Conservation (phyloP, 2,888 invertebrate genomes). For the Latrodectus elegans region DNA sequence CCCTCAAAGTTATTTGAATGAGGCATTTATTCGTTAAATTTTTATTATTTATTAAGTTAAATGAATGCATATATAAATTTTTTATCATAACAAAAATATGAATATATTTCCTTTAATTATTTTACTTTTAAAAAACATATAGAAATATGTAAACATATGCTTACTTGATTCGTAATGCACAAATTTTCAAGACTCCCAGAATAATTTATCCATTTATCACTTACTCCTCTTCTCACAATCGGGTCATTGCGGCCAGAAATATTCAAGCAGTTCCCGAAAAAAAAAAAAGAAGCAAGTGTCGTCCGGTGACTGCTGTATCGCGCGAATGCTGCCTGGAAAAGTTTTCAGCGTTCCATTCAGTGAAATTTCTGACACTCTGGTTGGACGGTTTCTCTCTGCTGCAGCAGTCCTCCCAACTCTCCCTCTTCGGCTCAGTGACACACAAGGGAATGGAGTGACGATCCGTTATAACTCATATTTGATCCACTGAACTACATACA, state of each 20-base stretch:
- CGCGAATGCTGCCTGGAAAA: not conserved
- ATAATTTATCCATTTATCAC: slow-evolving; percentile 6
- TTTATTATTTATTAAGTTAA: not conserved
- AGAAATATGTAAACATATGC: not conserved
- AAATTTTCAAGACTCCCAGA: not conserved
- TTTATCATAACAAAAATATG: no score
- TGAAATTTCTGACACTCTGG: slow-evolving; percentile 11
- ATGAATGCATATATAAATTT: not conserved
- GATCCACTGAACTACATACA: slow-evolving; percentile 57
- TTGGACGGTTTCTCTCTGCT: slow-evolving; percentile 2
- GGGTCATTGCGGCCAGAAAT: not conserved
- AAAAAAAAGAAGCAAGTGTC: not conserved
- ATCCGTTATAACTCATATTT: slow-evolving; percentile 37
- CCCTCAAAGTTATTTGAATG: no score
- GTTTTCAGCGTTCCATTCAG: slow-evolving; percentile 1
- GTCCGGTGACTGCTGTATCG: not conserved
- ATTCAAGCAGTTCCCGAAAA: not conserved
- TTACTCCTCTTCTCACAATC: not conserved
- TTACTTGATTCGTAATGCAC: not conserved
- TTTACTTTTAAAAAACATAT: not conserved
- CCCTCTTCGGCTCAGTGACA: slow-evolving; percentile 25
- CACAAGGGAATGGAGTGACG: slow-evolving; percentile 18
- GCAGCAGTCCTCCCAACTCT: not conserved
- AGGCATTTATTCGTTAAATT: not conserved
- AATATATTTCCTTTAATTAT: no score